Base-by-base conservation (phyloP, 2,797 vertebrate genomes). In the Melanotaenia parkinsoni region DNA sequence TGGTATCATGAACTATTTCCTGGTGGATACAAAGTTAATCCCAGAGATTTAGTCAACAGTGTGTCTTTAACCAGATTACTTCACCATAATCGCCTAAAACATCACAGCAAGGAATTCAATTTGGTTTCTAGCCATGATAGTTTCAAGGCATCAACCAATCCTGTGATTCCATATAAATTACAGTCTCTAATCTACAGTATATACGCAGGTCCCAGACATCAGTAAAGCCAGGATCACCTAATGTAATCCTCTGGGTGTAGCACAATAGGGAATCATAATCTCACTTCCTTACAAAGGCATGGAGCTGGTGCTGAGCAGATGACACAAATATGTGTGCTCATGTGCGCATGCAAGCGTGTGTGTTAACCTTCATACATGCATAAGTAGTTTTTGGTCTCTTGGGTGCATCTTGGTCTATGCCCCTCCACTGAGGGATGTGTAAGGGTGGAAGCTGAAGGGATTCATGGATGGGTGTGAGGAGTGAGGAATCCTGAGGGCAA, bases 11-110 rank as follows among this genome's bases (percentile, higher is more conserved):
- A 89, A 86, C 69, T 83, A 65, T 68, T 88, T 88, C 81, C 84
- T 77, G 53, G 38, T 67, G 76, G 84, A 85, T 87, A 63, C 66
- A 32, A 77, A 79, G 70, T 68, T 90, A 89, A 92, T 93, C 90
- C 83, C 53, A 47, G 20, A 77, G 83, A 79, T 88, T 86, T 73
- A 86, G 72, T 77, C 70, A 76, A 80, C 79, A 84, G 80, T 76
- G 70, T 57, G 62, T 70, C 79, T 86, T 87, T 88, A 91, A 87
- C 87, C 83, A 90, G 89, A 90, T 93, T 90, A 91, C 37, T 72
- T 68, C 63, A 14, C 53, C 20, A 66, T 87, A 87, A 88, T 90
- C 85, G 58, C 67, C 80, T 85, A 26, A 33, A 89, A 82, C 74
- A 73, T 81, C 72, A 43, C 33, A 0, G 74, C 63, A 43, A 77